phyloP scores from a whole-genome alignment of 2,888 invertebrate genomes.

The Busseola fusca region DNA sequence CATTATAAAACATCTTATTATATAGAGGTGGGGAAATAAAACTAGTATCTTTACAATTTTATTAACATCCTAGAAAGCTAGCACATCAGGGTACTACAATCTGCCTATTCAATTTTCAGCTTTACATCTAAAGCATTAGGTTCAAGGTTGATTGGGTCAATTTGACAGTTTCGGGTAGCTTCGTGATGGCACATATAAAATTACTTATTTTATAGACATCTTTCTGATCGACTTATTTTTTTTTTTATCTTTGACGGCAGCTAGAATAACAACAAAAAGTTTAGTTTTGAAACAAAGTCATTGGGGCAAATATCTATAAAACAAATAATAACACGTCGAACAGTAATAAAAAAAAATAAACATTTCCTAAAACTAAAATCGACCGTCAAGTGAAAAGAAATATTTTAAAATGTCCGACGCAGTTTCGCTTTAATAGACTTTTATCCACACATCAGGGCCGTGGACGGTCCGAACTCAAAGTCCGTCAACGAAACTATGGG shows the following conservation, averaged over 20 bases:
- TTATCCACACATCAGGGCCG: neutral
- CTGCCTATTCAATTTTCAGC: no score
- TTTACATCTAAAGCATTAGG: no score
- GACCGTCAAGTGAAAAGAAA: neutral
- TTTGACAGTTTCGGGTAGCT: no score
- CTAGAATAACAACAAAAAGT: neutral
- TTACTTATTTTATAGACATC: slow-evolving; percentile 15
- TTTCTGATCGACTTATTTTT: no score
- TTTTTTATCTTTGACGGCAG: neutral
- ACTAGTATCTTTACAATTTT: slow-evolving; percentile 10
- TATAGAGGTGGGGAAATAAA: slow-evolving; percentile 33
- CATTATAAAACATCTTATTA: neutral
- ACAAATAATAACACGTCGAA: slow-evolving; percentile 8
- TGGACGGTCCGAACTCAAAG: neutral
- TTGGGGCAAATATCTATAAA: slow-evolving; percentile 12
- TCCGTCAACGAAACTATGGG: no score
- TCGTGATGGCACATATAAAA: neutral
- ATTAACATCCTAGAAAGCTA: neutral
- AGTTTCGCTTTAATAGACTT: slow-evolving; percentile 28
- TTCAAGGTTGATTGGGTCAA: no score
- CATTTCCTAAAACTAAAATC: neutral
- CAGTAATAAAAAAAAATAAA: neutral
- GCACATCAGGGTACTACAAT: no score
- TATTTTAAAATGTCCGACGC: slow-evolving; percentile 47
- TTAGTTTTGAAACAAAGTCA: neutral